Base-by-base conservation (phyloP, 2,888 invertebrate genomes). In the Sarcophaga rosellei region DNA sequence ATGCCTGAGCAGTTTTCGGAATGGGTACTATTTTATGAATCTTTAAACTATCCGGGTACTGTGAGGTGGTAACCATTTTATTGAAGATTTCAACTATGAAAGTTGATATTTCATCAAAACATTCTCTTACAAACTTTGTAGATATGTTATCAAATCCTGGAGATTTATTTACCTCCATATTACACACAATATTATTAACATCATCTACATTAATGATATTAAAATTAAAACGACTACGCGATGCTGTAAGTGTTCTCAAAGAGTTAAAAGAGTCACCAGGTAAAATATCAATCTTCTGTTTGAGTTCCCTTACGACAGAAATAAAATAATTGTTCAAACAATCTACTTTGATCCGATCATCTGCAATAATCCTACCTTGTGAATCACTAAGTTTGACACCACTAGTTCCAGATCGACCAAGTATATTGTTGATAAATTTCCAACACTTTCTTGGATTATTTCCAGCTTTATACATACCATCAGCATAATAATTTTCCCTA, bases 191-290 rank as follows among this genome's bases (percentile, higher is more conserved):
- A 25, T 57, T 57, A 70, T 47, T 17, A 57, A 70, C 25, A 70
- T 70, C 70, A 70, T 53, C 57, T 53, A 47, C 70, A 53, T 70
- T 70, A 70, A 57, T 23, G 45, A 25, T 21, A 70, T 57, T 70
- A 8, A 53, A 70, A 70, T 6, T 57, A 70, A 70, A 53, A 47
- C 57, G 23, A 20, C 21, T 25, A 57, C 47, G 3, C 25, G 15
- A 20, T 70, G 15, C 4, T 11, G 70, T 70, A 25, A 70, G 70
- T n/a, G 70, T 70, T 45, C 47, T 53, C 25, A 70, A 70, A 10
- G 57, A 25, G 17, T 70, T 70, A 57, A 72, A 25, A 25, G 25
- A 25, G 25, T 25, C 25, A 0, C 25, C 25, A 25, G 4, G 5
- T 25, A 25, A 25, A 25, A 25, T 25, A 25, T 25, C 25, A 25